Conservation (phyloP, 2,888 invertebrate species). For the Gandaritis pyraliata region DNA sequence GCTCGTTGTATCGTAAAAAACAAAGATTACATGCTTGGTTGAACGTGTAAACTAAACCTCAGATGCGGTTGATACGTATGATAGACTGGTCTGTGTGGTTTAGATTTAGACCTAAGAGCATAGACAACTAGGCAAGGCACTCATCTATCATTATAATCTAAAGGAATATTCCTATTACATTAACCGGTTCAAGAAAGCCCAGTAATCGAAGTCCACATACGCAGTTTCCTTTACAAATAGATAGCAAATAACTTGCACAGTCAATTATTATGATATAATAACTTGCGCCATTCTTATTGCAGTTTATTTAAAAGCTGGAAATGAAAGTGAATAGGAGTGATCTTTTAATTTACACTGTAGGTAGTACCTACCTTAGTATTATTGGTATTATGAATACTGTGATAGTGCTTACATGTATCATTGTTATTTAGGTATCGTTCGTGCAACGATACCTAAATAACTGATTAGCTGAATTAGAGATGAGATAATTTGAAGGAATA, state of each 20-base stretch:
- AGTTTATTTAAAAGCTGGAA: slow-evolving; percentile 22
- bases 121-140: not conserved
- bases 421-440: no score
- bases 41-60: slow-evolving; percentile 53
- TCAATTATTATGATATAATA: slow-evolving; percentile 27
- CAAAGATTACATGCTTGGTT: slow-evolving; percentile 59
- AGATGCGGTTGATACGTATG: slow-evolving; percentile 26
- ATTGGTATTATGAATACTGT: no score
- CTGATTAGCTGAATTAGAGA: no score
- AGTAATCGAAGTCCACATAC: slow-evolving; percentile 12
- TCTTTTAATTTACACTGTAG: slow-evolving; percentile 6
- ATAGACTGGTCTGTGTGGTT: slow-evolving; percentile 8
- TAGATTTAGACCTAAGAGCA: slow-evolving; percentile 8
- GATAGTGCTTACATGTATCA: no score
- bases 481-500: no score
- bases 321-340: slow-evolving; percentile 20
- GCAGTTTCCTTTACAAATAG: slow-evolving; percentile 25
- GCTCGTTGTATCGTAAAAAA: slow-evolving; percentile 55
- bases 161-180: slow-evolving; percentile 16
- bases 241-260: slow-evolving; percentile 14
- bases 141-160: slow-evolving; percentile 21
- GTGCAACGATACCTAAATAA: no score
- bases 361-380: not conserved
- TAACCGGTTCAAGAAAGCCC: slow-evolving; percentile 17
- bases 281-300: slow-evolving; percentile 9